Evolutionary conservation across 2,113 vertebrate genomes (phyloP).

Genomic region (Megaleporinus macrocephalus): DNA sequence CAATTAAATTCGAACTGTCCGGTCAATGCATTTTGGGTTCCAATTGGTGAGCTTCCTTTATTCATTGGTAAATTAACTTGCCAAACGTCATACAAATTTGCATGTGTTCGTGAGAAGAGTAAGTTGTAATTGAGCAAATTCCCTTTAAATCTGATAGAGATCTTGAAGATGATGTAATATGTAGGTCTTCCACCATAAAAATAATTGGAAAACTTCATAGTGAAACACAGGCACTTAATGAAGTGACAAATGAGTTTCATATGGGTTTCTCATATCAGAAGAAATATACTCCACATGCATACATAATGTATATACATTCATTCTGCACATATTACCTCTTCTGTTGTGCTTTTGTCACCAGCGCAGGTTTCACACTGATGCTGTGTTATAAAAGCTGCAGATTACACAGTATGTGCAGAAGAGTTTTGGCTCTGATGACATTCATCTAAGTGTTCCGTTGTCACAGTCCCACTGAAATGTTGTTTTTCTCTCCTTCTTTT

Average conservation of each 20-base stretch:
- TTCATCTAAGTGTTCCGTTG: constrained; percentile 1
- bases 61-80: background rate
- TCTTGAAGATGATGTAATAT: constrained; percentile 4
- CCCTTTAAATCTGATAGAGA: background rate
- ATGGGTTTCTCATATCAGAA: constrained; percentile 9
- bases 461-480: constrained; percentile 6
- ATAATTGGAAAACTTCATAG: constrained; percentile 41
- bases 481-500: too few relatives aligned
- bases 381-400: background rate
- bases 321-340: constrained; percentile 36
- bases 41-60: background rate
- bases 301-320: constrained; percentile 47
- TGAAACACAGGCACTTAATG: constrained; percentile 75
- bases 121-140: background rate
- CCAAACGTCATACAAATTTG: background rate
- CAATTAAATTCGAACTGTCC: background rate
- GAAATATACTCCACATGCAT: constrained; percentile 49
- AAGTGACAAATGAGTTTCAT: constrained; percentile 53
- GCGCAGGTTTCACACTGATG: background rate
- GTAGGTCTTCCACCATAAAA: background rate
- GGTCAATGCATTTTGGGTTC: background rate
- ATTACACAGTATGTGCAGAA: background rate
- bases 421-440: background rate
- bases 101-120: background rate
- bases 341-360: constrained; percentile 47